A percentile compares a stretch with the other conserved stretches of the same genome.
Conservation (phyloP, 2,797 vertebrate species). For the Euthynnus affinis region DNA sequence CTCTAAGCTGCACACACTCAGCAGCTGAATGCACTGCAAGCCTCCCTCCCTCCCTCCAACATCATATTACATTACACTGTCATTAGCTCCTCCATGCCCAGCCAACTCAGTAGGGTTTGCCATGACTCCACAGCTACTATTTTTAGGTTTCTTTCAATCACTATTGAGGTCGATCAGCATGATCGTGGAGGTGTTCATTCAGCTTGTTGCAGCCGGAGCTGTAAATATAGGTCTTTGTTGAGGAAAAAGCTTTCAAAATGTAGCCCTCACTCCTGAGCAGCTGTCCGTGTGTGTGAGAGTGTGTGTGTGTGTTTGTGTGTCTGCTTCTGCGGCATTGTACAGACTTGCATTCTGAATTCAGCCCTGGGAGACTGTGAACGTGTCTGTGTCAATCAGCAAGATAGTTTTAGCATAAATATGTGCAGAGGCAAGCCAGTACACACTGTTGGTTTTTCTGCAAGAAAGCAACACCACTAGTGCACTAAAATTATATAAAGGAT, state of each 20-base stretch:
- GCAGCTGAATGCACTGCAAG: constrained; percentile 64
- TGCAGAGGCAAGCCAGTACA: neutral
- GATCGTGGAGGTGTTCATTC: constrained; percentile 44
- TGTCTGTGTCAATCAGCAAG: constrained; percentile 8
- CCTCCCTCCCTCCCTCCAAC: constrained; percentile 43
- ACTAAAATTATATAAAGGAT: neutral
- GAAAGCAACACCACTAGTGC: neutral
- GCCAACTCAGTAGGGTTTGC: constrained; percentile 38
- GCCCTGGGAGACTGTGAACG: constrained; percentile 2
- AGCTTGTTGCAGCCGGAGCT: constrained; percentile 16
- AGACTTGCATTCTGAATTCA: constrained; percentile 33
- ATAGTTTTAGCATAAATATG: constrained; percentile 8
- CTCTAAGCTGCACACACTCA: constrained; percentile 43
- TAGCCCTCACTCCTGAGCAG: constrained; percentile 11
- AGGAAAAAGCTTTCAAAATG: constrained; percentile 19
- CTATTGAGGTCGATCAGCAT: constrained; percentile 12
- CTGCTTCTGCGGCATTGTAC: constrained; percentile 30
- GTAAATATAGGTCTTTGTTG: constrained; percentile 12
- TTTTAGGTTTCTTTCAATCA: constrained; percentile 53
- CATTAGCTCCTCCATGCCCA: constrained; percentile 57
- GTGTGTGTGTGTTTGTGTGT: constrained; percentile 9
- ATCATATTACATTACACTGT: constrained; percentile 67
- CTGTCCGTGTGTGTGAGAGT: constrained; percentile 5
- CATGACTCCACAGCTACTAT: constrained; percentile 55
- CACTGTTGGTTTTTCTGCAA: neutral